A percentile compares a stretch with the other conserved stretches of the same genome.
Evolutionary conservation across 2,797 vertebrate species (phyloP).

Genomic region (Labroides dimidiatus): DNA sequence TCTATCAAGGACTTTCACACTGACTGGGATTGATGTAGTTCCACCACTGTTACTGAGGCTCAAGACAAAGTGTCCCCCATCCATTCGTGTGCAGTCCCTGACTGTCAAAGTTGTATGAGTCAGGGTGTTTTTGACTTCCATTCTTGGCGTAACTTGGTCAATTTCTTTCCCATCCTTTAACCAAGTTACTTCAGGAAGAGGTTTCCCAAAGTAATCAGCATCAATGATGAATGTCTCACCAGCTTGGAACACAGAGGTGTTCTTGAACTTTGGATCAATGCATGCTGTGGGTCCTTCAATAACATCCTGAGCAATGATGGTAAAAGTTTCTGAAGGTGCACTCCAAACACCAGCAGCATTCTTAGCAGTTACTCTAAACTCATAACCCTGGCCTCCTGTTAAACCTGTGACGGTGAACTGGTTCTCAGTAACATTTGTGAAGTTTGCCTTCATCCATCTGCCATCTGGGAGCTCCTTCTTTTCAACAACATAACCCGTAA

Average conservation of each 20-base stretch:
- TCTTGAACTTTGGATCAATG: constrained; percentile 93
- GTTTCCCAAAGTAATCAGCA: constrained; percentile 94
- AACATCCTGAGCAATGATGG: constrained; percentile 90
- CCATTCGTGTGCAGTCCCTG: constrained; percentile 86
- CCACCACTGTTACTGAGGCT: constrained; percentile 92
- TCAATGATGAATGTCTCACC: constrained; percentile 94
- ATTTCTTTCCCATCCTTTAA: constrained; percentile 92
- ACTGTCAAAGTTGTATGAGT: constrained; percentile 89
- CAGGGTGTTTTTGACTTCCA: constrained; percentile 90
- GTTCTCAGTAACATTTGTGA: constrained; percentile 91
- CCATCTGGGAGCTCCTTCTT: constrained; percentile 93
- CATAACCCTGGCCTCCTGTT: constrained; percentile 90
- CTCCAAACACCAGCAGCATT: constrained; percentile 93
- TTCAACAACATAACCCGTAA: constrained; percentile 93
- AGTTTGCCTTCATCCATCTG: constrained; percentile 96
- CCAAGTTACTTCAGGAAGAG: constrained; percentile 90
- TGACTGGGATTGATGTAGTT: constrained; percentile 89
- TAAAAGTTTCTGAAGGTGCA: constrained; percentile 89
- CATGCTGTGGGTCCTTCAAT: constrained; percentile 89
- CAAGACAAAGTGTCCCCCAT: constrained; percentile 92
- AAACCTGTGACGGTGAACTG: constrained; percentile 91
- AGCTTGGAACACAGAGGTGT: constrained; percentile 83
- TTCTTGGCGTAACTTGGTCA: constrained; percentile 85
- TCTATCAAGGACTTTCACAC: constrained; percentile 93
- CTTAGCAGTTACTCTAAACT: constrained; percentile 94